phyloP scores from a whole-genome alignment of 2,888 invertebrate species.

The Lacanobia wlatinum region DNA sequence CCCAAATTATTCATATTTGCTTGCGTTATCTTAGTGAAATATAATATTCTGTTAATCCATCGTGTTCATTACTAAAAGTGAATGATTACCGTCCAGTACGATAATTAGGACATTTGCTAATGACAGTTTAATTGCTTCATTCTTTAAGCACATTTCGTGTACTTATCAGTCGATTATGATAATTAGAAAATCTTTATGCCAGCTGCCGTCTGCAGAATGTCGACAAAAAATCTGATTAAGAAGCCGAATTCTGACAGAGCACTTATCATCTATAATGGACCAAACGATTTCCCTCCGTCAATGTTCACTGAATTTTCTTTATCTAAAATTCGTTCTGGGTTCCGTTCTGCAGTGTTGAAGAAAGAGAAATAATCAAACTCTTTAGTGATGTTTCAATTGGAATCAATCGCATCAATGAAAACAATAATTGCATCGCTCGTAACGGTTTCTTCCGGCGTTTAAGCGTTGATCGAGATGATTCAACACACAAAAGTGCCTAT shows the following conservation, averaged over 20 bases:
- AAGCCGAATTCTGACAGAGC: slow-evolving; percentile 45
- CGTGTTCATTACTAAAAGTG: slow-evolving; percentile 22
- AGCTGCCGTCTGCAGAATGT: slow-evolving; percentile 52
- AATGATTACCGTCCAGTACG: slow-evolving; percentile 12
- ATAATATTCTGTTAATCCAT: slow-evolving; percentile 28
- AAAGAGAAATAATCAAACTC: slow-evolving; percentile 38
- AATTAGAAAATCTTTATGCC: slow-evolving; percentile 50
- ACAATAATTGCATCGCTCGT: slow-evolving; percentile 45
- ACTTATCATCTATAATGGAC: slow-evolving; percentile 47
- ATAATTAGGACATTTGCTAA: slow-evolving; percentile 49
- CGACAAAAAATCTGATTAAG: slow-evolving; percentile 63
- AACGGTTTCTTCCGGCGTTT: slow-evolving; percentile 48
- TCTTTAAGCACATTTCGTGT: slow-evolving; percentile 39
- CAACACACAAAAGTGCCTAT: slow-evolving; percentile 57
- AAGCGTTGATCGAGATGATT: slow-evolving; percentile 57
- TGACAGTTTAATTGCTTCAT: slow-evolving; percentile 47
- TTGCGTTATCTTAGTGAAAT: slow-evolving; percentile 23
- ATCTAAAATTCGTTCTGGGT: slow-evolving; percentile 42
- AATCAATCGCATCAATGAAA: slow-evolving; percentile 42
- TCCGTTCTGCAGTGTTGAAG: slow-evolving; percentile 9
- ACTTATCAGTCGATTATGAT: slow-evolving; percentile 52
- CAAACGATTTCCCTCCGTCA: slow-evolving; percentile 45
- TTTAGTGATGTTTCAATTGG: slow-evolving; percentile 40
- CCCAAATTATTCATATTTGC: slow-evolving; percentile 15
- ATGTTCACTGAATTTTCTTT: slow-evolving; percentile 37